A percentile compares a stretch with the other conserved stretches of the same genome.
phyloP scores from a whole-genome alignment of 2,888 invertebrate species.

The Melanophora roralis region DNA sequence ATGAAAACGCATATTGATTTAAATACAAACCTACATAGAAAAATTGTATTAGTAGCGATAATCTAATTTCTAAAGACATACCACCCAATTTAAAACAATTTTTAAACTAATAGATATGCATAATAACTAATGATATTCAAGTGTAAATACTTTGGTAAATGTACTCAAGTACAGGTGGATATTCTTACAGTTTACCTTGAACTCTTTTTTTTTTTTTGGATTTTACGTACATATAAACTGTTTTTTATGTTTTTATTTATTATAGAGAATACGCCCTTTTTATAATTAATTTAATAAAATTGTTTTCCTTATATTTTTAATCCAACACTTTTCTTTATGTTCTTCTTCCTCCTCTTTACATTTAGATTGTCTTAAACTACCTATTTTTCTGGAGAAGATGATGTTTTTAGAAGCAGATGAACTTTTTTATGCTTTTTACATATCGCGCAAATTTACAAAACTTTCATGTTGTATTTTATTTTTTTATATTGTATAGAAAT shows the following conservation, averaged over 20 bases:
- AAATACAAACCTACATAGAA: too few relatives aligned
- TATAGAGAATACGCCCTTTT: conserved; percentile 40
- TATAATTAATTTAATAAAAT: conserved; percentile 10
- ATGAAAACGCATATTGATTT: neutral
- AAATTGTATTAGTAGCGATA: too few relatives aligned
- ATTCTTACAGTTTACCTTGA: neutral
- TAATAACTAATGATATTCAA: neutral
- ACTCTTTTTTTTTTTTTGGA: neutral
- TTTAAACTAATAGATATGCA: neutral
- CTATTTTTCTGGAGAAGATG: neutral
- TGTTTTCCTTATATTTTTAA: neutral
- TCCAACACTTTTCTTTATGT: conserved; percentile 31
- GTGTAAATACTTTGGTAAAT: too few relatives aligned
- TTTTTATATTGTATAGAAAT: neutral
- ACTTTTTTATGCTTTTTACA: neutral
- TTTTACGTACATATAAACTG: too few relatives aligned
- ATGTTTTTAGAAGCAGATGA: conserved; percentile 39
- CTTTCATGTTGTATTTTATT: neutral
- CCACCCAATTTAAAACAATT: neutral
- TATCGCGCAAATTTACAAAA: neutral
- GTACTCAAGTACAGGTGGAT: too few relatives aligned
- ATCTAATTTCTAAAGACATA: neutral
- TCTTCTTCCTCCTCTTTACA: too few relatives aligned
- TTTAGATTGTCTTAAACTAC: too few relatives aligned
- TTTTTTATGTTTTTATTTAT: neutral